A percentile compares a stretch with the other conserved stretches of the same genome.
These are phyloP conservation scores for Idris sp. DNA, from an alignment of 1,140 invertebrate species.

Conservation along the genomic window DNA sequence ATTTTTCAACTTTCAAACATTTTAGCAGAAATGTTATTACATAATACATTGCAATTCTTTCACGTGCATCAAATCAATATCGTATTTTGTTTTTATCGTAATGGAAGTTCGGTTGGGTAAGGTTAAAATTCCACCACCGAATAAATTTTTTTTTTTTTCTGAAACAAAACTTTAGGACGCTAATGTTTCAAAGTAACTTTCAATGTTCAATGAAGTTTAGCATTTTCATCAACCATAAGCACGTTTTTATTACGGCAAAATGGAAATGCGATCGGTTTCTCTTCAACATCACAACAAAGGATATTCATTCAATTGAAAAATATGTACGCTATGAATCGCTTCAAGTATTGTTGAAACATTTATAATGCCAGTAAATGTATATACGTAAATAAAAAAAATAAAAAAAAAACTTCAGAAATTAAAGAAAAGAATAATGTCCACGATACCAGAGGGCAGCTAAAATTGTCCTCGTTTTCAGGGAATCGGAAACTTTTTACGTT, in stretches of 20 bases:
- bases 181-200: too few relatives aligned
- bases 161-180: too few relatives aligned
- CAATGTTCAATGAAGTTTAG: too few relatives aligned
- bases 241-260: not conserved
- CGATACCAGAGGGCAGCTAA: slow-evolving; percentile 28
- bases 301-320: slow-evolving; percentile 14
- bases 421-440: slow-evolving; percentile 18
- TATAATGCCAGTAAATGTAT: slow-evolving; percentile 20
- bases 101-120: too few relatives aligned
- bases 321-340: slow-evolving; percentile 1
- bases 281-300: slow-evolving; percentile 12
- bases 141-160: too few relatives aligned
- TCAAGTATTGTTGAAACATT: slow-evolving; percentile 17
- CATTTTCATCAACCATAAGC: too few relatives aligned
- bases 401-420: slow-evolving; percentile 15
- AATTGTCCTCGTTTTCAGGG: slow-evolving; percentile 24
- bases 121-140: too few relatives aligned
- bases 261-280: not conserved
- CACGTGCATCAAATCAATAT: too few relatives aligned
- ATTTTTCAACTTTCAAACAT: too few relatives aligned
- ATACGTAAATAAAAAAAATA: not conserved
- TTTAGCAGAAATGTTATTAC: too few relatives aligned
- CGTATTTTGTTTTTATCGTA: too few relatives aligned
- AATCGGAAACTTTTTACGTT: slow-evolving; percentile 47
- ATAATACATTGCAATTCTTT: too few relatives aligned